Base-by-base conservation (phyloP, 2,888 invertebrate species). In the Charanyca ferruginea region DNA sequence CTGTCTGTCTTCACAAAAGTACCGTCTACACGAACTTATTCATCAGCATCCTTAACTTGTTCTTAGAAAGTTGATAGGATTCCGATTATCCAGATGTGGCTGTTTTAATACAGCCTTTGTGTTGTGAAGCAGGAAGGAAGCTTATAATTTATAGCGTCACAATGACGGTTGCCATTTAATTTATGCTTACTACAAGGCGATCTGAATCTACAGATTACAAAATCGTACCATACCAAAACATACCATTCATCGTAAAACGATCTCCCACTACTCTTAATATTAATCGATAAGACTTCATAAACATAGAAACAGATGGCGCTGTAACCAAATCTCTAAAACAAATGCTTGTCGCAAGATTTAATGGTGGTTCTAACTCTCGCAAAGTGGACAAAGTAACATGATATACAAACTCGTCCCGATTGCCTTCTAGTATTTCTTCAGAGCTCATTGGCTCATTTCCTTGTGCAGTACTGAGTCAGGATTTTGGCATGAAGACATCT, bases 261-360 rank as follows among this genome's bases (percentile, higher is more conserved):
- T 51, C 59, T 8, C 55, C 45, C 16, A 67, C 41, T 22, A 51
- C 20, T 54, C 18, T 7, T 18, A 57, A 35, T 51, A 41, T 20
- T n/a, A 66, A 66, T 75, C 55, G 44, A 67, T 60, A 47, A 49
- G 57, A 38, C 63, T 74, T 67, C 68, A 45, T 60, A 60, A 47
- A 49, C 35, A 25, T 53, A 2, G 20, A 9, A 51, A 66, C 25
- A 79, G 79, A 79, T 73, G 79, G 80, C 80, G 73, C 48, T 73
- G 63, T 68, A 64, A 73, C 58, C 35, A 63, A 78, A 63, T 55
- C 51, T 55, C 41, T 23, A 35, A 60, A 60, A 75, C 62, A 66
- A 75, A 72, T 59, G 55, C 45, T 42, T 66, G 64, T 66, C 55
- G 59, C 48, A 61, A 63, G 62, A 72, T 65, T 63, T 72, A 72